Percentiles rank a stretch among this genome's conserved stretches.
Evolutionary conservation across 2,888 invertebrate genomes (phyloP).

Genomic region (Tenthredo amoena): DNA sequence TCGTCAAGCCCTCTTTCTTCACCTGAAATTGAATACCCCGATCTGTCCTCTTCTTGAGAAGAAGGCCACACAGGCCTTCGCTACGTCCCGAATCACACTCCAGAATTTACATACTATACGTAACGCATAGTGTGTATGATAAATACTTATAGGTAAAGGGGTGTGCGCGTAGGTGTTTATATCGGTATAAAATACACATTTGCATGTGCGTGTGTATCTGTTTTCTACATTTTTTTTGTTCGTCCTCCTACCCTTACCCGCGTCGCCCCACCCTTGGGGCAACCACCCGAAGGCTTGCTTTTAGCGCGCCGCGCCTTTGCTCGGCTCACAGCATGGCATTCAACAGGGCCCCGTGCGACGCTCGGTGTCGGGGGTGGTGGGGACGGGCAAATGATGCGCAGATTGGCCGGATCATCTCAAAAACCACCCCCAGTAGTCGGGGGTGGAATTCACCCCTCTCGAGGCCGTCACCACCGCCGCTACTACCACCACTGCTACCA

Average conservation of each 20-base stretch:
- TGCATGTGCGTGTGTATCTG: constrained; percentile 64
- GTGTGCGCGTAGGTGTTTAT: not conserved
- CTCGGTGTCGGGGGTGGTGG: constrained; percentile 60
- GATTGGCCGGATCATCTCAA: constrained; percentile 79
- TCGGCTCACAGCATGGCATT: constrained; percentile 74
- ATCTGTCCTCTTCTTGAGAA: constrained; percentile 27
- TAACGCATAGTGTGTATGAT: not conserved
- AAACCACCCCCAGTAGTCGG: constrained; percentile 72
- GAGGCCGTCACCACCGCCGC: constrained; percentile 54
- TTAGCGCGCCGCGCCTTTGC: constrained; percentile 60
- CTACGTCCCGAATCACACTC: not conserved
- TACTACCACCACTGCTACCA: constrained; percentile 66
- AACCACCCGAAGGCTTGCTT: constrained; percentile 60
- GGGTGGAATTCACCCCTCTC: constrained; percentile 54
- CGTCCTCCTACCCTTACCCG: constrained; percentile 49
- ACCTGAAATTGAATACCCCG: constrained; percentile 41
- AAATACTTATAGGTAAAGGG: not conserved
- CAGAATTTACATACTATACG: not conserved
- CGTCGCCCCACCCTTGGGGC: constrained; percentile 57
- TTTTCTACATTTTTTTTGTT: constrained; percentile 66
- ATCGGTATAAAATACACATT: not conserved
- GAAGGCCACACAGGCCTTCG: constrained; percentile 13
- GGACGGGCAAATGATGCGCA: constrained; percentile 77
- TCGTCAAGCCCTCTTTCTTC: constrained; percentile 18
- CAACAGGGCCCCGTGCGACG: constrained; percentile 72